Base-by-base conservation (phyloP, 2,113 vertebrate genomes). In the Amia ocellicauda region DNA sequence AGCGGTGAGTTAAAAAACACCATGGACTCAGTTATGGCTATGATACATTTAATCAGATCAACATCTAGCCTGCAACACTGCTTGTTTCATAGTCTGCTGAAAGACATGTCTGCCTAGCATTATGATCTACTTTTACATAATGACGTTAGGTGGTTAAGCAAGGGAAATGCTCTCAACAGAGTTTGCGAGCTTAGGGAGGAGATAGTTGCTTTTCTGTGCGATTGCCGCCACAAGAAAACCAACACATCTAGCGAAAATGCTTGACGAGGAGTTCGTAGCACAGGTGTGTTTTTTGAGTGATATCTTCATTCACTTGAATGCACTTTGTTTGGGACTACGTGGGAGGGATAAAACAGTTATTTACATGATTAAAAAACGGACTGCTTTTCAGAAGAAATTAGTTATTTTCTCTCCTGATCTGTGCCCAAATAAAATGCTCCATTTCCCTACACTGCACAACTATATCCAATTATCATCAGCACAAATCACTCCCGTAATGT, bases 221-320 rank as follows among this genome's bases (percentile, higher is more conserved):
- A 10, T 26, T 2, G 53, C 16, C 7, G 3, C 26, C 53, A 27
- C 16, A 56, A 56, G 27, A 26, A 56, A 56, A 23, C 53, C 8
- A 16, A 3, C 7, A 56, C 53, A 11, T 56, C 11, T 56, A 56
- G n/a, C 47, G n/a, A 1, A 50, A 50, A 50, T 50, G 47, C 53
- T 23, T 3, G n/a, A n/a, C n/a, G n/a, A n/a, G n/a, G n/a, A n/a
- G n/a, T n/a, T n/a, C n/a, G n/a, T n/a, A n/a, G n/a, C n/a, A n/a
- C n/a, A n/a, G n/a, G n/a, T n/a, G n/a, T n/a, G n/a, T n/a, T n/a
- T n/a, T n/a, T n/a, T n/a, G n/a, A n/a, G n/a, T n/a, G n/a, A n/a
- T n/a, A n/a, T n/a, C n/a, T n/a, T n/a, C n/a, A n/a, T n/a, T n/a
- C 53, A 2, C 14, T 55, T 55, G 53, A 55, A 55, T 23, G 52